Evolutionary conservation across 1,140 invertebrate genomes (phyloP).

Genomic region (Mya arenaria): DNA sequence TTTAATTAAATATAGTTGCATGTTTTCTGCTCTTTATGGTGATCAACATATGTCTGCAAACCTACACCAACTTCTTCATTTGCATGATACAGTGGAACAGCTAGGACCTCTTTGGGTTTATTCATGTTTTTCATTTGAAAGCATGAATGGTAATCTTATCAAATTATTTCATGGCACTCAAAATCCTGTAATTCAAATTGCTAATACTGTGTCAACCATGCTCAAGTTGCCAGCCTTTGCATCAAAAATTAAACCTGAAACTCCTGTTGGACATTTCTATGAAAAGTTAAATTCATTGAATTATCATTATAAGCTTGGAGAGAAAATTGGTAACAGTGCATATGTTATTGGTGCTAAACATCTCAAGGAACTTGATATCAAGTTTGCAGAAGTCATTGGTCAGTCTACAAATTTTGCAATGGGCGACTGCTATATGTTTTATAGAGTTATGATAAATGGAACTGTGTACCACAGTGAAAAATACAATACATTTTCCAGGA

Average conservation of each 20-base stretch:
- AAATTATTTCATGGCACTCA: conserved; percentile 29
- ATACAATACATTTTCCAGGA: conserved; percentile 2
- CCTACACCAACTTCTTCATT: conserved; percentile 36
- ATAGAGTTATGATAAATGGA: not conserved
- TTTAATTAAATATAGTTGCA: conserved; percentile 19
- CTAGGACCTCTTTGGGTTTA: conserved; percentile 49
- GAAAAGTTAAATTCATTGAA: not conserved
- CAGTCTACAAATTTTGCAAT: not conserved
- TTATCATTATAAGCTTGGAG: no score
- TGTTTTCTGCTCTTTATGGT: conserved; percentile 34
- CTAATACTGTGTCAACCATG: conserved; percentile 38
- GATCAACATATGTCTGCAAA: conserved; percentile 49
- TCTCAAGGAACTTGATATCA: conserved; percentile 2
- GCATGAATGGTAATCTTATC: conserved; percentile 34
- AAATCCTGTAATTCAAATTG: conserved; percentile 42
- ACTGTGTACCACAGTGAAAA: conserved; percentile 10
- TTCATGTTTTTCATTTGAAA: conserved; percentile 49
- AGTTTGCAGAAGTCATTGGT: not conserved
- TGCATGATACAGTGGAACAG: conserved; percentile 28
- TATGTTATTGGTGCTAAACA: not conserved
- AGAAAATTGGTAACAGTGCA: not conserved
- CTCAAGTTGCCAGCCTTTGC: conserved; percentile 13
- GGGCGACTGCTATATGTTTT: conserved; percentile 11
- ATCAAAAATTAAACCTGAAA: not conserved
- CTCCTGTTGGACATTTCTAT: not conserved